Conservation (phyloP, 2,888 invertebrate species). For the Hirtodrosophila confusa region DNA sequence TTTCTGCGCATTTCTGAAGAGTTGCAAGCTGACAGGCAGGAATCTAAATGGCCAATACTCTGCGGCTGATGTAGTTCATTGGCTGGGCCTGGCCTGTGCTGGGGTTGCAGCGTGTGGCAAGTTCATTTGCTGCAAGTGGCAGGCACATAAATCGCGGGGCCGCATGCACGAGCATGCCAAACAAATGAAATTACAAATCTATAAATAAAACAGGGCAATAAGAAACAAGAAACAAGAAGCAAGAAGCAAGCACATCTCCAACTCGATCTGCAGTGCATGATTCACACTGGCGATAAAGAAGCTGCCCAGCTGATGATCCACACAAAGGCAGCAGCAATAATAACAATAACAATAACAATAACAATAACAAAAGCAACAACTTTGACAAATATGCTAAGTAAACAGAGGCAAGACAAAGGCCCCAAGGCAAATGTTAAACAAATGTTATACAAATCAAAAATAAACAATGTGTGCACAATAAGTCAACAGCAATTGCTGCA, state of each 20-base stretch:
- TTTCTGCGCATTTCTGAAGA: conserved; percentile 1
- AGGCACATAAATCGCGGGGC: conserved; percentile 9
- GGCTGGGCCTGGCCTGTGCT: conserved; percentile 7
- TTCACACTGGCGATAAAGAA: conserved; percentile 26
- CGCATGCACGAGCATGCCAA: conserved; percentile 45
- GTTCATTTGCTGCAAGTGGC: conserved; percentile 16
- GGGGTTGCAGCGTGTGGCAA: conserved; percentile 6
- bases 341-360: conserved; percentile 10
- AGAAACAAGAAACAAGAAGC: background rate
- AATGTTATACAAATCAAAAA: conserved; percentile 62
- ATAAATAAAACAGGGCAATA: conserved; percentile 50
- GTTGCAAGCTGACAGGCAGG: conserved; percentile 35
- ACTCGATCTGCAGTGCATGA: conserved; percentile 28
- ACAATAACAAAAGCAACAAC: conserved; percentile 16
- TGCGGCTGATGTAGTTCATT: conserved; percentile 21
- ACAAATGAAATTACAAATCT: conserved; percentile 54
- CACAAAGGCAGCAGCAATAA: conserved; percentile 11
- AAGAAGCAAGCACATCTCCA: conserved; percentile 19
- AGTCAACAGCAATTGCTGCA: conserved; percentile 21
- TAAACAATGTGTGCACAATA: conserved; percentile 54
- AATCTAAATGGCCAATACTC: conserved; percentile 11
- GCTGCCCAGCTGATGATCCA: conserved; percentile 31
- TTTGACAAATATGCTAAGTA: conserved; percentile 47
- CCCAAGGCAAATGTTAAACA: conserved; percentile 62
- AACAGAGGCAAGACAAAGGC: conserved; percentile 33